Conservation (phyloP, 2,888 invertebrate genomes). For the Bibio marci region DNA sequence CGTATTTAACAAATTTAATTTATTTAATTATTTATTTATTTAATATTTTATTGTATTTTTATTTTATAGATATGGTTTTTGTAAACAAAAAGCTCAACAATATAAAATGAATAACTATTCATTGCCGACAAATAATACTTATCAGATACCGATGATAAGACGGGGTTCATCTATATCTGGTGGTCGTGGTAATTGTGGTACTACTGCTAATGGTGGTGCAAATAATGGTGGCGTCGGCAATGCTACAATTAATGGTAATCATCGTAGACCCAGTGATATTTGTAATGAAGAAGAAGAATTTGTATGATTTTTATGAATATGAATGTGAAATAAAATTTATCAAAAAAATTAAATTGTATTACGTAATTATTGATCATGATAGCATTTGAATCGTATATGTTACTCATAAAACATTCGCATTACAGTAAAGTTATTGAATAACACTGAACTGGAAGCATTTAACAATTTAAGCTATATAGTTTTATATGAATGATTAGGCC, state of each 20-base stretch:
- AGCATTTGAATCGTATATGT: too few relatives aligned
- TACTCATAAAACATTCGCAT: too few relatives aligned
- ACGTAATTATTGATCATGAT: too few relatives aligned
- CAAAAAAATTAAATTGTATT: background rate
- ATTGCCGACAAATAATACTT: slow-evolving; percentile 17
- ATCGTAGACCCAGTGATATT: background rate
- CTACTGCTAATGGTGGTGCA: too few relatives aligned
- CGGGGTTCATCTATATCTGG: slow-evolving; percentile 4
- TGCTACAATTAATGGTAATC: too few relatives aligned
- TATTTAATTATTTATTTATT: background rate
- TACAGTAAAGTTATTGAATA: too few relatives aligned
- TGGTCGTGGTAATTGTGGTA: too few relatives aligned
- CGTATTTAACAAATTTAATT: background rate
- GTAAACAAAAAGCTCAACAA: slow-evolving; percentile 30
- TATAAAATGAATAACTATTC: slow-evolving; percentile 29
- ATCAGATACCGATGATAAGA: slow-evolving; percentile 8
- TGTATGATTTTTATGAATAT: slow-evolving; percentile 1
- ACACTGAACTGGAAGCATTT: too few relatives aligned
- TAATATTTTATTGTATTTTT: background rate
- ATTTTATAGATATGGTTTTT: slow-evolving; percentile 33
- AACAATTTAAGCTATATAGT: too few relatives aligned
- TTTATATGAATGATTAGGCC: too few relatives aligned
- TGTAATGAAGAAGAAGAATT: background rate
- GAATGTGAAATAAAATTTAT: background rate
- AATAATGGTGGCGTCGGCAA: too few relatives aligned